Base-by-base conservation (phyloP, 2,888 invertebrate genomes). In the Polydrusus tereticollis region DNA sequence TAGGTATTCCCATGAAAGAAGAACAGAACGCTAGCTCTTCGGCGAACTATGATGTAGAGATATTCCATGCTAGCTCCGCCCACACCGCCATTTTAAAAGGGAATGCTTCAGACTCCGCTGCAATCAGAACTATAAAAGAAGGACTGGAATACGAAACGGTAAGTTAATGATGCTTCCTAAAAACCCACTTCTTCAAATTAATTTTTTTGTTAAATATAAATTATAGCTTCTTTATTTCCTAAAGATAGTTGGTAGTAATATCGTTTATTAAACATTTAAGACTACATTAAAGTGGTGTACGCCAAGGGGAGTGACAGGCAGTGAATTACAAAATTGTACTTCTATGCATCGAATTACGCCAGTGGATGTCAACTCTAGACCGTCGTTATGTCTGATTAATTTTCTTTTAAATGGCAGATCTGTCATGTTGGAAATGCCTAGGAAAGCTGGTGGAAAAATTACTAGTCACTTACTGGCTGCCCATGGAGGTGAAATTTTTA, bases 1-100 rank as follows among this genome's bases (percentile, higher is more conserved):
- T n/a, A 74, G 75, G 75, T 23, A 83, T 83, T 55, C 99, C 99
- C 0, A 99, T 99, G 99, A 99, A 99, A 88, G 98, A 99, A 86
- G 98, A 99, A 85, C 98, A 98, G 87, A 98, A 98, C 85, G 97
- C 98, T 0, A 96, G 96, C 83, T 96, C 97, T 0, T 99, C 98
- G 68, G 97, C 98, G 0, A 99, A 99, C 86, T 99, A 99, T 82
- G 99, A 99, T 83, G 99, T 99, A 0, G 99, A 99, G 85, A 93
- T 99, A 73, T 93, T 98, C 78, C 99, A 99, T 83, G 91, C 94
- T 0, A 90, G 91, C 7, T 90, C 92, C 14, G 96, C 97, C 0
- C 98, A 98, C 81, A 90, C 92, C 0, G 93, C 95, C 0, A 90
- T 96, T 45, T 87, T 95, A 29, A 90, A 89, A 84, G 88, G 88